Percentiles rank a stretch among this genome's conserved stretches.
Conservation (phyloP, 2,797 vertebrate species). For the Pelodytes ibericus region DNA sequence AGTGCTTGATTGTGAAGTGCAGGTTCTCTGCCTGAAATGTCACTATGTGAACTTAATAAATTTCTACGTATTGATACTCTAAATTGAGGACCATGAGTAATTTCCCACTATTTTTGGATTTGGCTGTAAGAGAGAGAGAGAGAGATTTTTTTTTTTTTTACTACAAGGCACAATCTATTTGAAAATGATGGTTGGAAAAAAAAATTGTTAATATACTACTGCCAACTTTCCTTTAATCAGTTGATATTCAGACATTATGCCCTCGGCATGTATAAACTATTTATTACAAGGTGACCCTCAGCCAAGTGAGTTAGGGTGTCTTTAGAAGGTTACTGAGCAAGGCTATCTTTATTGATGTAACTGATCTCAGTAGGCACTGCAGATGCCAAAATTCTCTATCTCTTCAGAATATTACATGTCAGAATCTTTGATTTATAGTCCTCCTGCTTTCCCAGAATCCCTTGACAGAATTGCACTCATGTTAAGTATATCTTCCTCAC, state of each 20-base stretch:
- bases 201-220: not conserved
- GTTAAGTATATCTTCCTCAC: constrained; percentile 23
- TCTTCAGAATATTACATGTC: constrained; percentile 33
- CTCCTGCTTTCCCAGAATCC: constrained; percentile 28
- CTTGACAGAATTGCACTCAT: constrained; percentile 13
- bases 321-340: constrained; percentile 19
- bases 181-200: too few relatives aligned
- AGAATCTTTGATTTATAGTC: constrained; percentile 27
- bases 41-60: too few relatives aligned
- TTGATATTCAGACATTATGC: not conserved
- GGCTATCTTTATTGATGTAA: constrained; percentile 39
- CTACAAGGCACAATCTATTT: too few relatives aligned
- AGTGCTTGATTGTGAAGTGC: too few relatives aligned
- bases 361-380: constrained; percentile 14
- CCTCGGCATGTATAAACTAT: not conserved
- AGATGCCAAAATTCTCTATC: constrained; percentile 25
- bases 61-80: too few relatives aligned
- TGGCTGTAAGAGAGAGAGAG: too few relatives aligned
- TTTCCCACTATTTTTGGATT: too few relatives aligned
- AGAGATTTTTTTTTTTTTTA: too few relatives aligned
- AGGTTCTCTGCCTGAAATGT: too few relatives aligned
- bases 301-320: not conserved
- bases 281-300: constrained; percentile 8
- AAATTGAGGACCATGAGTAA: too few relatives aligned
- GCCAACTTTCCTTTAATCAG: not conserved